Evolutionary conservation across 2,888 invertebrate species (phyloP).

Genomic region (Gasteruption jaculator): DNA sequence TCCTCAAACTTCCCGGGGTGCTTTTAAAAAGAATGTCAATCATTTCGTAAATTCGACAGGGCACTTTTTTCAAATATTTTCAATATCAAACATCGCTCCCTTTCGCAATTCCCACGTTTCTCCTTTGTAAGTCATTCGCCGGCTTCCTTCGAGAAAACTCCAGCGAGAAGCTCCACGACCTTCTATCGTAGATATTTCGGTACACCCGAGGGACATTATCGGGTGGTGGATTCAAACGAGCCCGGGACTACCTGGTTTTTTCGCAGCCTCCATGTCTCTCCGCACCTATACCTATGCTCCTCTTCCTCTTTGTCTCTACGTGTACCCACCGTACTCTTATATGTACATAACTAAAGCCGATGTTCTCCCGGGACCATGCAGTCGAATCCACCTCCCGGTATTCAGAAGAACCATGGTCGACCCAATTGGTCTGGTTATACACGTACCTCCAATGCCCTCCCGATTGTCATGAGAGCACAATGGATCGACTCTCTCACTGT

Average conservation of each 20-base stretch:
- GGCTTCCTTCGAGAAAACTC: too few relatives aligned
- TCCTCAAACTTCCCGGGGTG: too few relatives aligned
- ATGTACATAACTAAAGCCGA: slow-evolving; percentile 10
- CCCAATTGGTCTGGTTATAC: slow-evolving; percentile 45
- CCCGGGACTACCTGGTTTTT: slow-evolving; percentile 33
- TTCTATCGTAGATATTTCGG: slow-evolving; percentile 30
- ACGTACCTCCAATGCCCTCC: slow-evolving; percentile 43
- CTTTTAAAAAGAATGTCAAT: too few relatives aligned
- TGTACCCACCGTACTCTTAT: too few relatives aligned
- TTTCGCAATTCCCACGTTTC: too few relatives aligned
- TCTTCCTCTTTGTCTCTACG: slow-evolving; percentile 9
- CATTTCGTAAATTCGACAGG: too few relatives aligned
- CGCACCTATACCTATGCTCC: slow-evolving; percentile 9
- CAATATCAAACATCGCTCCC: too few relatives aligned
- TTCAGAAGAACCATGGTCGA: slow-evolving; percentile 40
- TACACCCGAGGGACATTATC: slow-evolving; percentile 40
- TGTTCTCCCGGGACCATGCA: slow-evolving; percentile 33
- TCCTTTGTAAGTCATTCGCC: too few relatives aligned
- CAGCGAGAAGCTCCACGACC: too few relatives aligned
- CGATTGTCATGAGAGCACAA: slow-evolving; percentile 47
- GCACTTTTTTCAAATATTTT: too few relatives aligned
- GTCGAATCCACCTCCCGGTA: slow-evolving; percentile 22
- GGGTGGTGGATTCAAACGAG: slow-evolving; percentile 43
- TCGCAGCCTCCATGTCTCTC: slow-evolving; percentile 13
- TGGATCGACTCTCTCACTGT: slow-evolving; percentile 27